Percentiles rank a stretch among this genome's conserved stretches.
phyloP scores from a whole-genome alignment of 2,888 invertebrate genomes.

The Choreutis nemorana region DNA sequence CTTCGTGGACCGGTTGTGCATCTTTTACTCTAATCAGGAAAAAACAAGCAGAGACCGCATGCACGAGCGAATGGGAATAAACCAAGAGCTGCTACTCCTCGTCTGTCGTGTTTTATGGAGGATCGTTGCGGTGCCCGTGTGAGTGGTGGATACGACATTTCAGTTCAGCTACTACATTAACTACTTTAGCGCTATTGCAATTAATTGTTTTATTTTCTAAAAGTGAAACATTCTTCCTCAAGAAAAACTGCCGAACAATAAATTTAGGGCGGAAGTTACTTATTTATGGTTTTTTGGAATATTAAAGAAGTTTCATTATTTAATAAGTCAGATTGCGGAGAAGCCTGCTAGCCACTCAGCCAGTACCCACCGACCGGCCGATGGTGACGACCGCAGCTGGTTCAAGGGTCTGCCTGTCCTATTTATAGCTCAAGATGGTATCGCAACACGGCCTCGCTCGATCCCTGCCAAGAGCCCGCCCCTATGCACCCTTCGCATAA shows the following conservation, averaged over 20 bases:
- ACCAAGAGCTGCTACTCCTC: conserved; percentile 35
- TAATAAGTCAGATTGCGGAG: neutral
- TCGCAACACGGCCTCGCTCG: conserved; percentile 24
- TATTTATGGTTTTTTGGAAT: too few species aligned
- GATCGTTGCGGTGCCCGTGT: conserved; percentile 43
- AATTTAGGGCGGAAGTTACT: too few species aligned
- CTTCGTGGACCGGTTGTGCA: conserved; percentile 62
- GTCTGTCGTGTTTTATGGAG: conserved; percentile 48
- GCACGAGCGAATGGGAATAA: conserved; percentile 55
- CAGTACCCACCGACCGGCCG: conserved; percentile 29
- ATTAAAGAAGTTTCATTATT: too few species aligned
- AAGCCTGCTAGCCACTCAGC: neutral
- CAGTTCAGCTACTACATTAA: too few species aligned
- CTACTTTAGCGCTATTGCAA: too few species aligned
- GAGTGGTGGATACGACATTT: conserved; percentile 3
- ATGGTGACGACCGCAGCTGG: conserved; percentile 48
- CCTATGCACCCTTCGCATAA: conserved; percentile 53
- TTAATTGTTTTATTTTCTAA: too few species aligned
- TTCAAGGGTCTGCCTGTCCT: conserved; percentile 59
- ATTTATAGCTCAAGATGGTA: conserved; percentile 40
- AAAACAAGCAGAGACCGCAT: conserved; percentile 45
- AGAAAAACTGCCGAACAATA: too few species aligned
- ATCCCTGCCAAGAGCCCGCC: conserved; percentile 51
- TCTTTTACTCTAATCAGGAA: conserved; percentile 62
- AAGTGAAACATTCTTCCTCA: too few species aligned